phyloP scores from a whole-genome alignment of 2,113 vertebrate species.

The Coracopsis vasa region DNA sequence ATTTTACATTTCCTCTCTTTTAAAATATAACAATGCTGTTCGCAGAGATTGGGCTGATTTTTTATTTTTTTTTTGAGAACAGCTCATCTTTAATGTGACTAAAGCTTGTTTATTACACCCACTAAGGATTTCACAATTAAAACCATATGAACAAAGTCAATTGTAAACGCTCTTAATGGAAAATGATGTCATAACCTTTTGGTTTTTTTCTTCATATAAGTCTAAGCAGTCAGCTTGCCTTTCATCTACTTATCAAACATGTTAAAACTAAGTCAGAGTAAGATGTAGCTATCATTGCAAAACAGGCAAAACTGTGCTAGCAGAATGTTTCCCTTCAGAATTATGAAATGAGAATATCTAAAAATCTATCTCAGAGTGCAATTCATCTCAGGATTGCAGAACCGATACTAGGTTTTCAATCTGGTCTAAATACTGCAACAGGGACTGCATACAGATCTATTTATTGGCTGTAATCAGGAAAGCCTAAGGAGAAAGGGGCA shows the following conservation, averaged over 20 bases:
- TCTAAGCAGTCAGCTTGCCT: neutral
- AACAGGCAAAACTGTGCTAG: neutral
- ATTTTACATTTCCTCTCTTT: neutral
- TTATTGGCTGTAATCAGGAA: neutral
- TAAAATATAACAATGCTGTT: neutral
- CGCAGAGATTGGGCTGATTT: neutral
- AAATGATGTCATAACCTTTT: neutral
- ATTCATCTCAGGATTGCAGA: neutral
- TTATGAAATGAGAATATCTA: neutral
- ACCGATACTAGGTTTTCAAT: neutral
- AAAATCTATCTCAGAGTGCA: neutral
- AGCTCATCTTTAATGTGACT: neutral
- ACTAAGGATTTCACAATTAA: neutral
- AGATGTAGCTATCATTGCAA: neutral
- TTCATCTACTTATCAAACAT: neutral
- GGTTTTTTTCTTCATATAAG: neutral
- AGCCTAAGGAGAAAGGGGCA: neutral
- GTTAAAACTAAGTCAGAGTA: neutral
- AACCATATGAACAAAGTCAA: neutral
- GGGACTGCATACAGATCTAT: neutral
- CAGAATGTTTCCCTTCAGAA: neutral
- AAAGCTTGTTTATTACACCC: neutral
- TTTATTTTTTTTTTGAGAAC: neutral
- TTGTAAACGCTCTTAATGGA: neutral
- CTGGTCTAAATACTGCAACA: neutral